phyloP scores from a whole-genome alignment of 1,140 invertebrate species.

The Zaprionus nigranus region DNA sequence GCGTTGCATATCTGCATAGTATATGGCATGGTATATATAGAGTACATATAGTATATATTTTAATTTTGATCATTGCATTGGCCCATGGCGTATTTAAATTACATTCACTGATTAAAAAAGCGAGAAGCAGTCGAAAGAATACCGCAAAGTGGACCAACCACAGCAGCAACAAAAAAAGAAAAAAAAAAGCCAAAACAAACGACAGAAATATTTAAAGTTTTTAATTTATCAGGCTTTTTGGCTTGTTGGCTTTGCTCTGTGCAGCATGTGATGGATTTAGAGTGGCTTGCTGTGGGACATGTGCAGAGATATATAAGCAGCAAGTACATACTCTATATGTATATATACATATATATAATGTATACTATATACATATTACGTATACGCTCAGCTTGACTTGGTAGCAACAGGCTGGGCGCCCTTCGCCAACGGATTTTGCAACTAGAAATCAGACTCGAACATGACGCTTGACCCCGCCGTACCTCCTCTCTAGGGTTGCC shows the following conservation, averaged over 20 bases:
- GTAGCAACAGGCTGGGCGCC: conserved; percentile 36
- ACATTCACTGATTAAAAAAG: conserved; percentile 68
- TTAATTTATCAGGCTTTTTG: conserved; percentile 75
- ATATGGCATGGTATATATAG: not conserved
- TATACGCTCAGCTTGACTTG: conserved; percentile 29
- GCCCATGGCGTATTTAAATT: conserved; percentile 66
- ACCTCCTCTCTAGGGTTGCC: not conserved
- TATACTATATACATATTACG: conserved; percentile 14
- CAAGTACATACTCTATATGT: not conserved
- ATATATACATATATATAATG: not conserved
- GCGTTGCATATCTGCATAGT: not conserved
- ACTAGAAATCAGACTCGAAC: conserved; percentile 46
- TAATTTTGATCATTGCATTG: conserved; percentile 60
- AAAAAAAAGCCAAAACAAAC: not conserved
- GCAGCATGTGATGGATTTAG: conserved; percentile 53
- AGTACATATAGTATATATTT: conserved; percentile 23
- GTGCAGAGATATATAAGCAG: not conserved
- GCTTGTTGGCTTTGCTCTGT: conserved; percentile 57
- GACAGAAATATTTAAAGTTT: conserved; percentile 66
- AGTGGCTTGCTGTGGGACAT: conserved; percentile 22
- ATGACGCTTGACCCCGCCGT: conserved; percentile 12
- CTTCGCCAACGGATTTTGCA: conserved; percentile 5
- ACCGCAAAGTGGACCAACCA: conserved; percentile 42
- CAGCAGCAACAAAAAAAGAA: not conserved
- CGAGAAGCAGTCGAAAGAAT: not conserved